Evolutionary conservation across 1,140 invertebrate genomes (phyloP), one percentile per base, ranked within the genome.

Genomic region (Drosophila simulans): DNA sequence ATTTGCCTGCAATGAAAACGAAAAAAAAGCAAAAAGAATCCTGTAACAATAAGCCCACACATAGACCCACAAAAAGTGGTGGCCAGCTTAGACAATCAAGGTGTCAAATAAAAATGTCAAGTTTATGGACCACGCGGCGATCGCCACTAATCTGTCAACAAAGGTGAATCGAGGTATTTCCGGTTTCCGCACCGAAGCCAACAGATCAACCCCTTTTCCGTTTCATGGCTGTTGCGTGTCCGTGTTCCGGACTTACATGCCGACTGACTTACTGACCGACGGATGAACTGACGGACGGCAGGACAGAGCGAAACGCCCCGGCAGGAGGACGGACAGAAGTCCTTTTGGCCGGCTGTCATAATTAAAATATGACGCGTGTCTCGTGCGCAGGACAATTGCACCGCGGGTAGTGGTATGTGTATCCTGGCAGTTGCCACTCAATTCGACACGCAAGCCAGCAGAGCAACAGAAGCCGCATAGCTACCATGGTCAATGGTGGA

Each of bases 301-400:
- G 25, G 46, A 49, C 25, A 31, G 13, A n/a, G 37, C 59, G 49
- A 43, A 43, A 62, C 59, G 59, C 51, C 66, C 65, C 59, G 75
- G 64, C 70, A 45, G 40, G 27, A 75, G 62, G 59, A 42, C 31
- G 40, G 40, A 45, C 62, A 66, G 68, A 51, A 27, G 56, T 34
- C 12, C 39, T 25, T 45, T 42, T 25, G 68, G 72, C 74, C 77
- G 84, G 85, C 85, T 90, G 84, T 90, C 84, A 89, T 90, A 89
- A 90, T 90, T 90, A 89, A 90, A 89, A 90, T 90, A 90, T 90
- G 84, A 89, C 84, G 85, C 85, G 85, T 90, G 84, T 83, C 84
- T 82, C 82, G 80, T 80, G 68, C 60, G 51, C 74, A 64, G 74
- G 65, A 86, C 82, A 85, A 85, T 85, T 77, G 81, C 81, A 46